These are phyloP conservation scores for Paratrypauchen microcephalus DNA, from an alignment of 2,797 vertebrate species.

Conservation along the genomic window DNA sequence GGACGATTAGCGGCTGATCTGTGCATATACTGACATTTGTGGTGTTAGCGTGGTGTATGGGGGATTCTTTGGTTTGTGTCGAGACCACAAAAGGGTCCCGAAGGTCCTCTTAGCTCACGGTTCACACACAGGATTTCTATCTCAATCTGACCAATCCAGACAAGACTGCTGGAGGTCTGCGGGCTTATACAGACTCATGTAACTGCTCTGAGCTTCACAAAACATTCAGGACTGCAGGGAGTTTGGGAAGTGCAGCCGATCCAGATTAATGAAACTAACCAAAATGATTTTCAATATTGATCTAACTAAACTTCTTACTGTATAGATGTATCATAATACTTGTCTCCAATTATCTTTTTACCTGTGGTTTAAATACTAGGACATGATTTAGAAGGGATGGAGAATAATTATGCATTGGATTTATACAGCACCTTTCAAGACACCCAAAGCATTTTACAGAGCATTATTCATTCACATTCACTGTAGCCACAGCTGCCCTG, in stretches of 20 bases:
- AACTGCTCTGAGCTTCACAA: neutral
- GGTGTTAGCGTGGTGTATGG: slow-evolving; percentile 63
- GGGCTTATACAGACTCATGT: slow-evolving; percentile 1
- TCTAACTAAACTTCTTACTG: too few species aligned
- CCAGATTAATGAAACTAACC: too few species aligned
- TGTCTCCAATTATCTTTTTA: neutral
- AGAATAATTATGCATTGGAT: too few species aligned
- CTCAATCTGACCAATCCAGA: slow-evolving; percentile 42
- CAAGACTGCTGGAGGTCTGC: slow-evolving; percentile 20
- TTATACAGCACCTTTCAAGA: too few species aligned
- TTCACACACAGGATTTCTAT: slow-evolving; percentile 54
- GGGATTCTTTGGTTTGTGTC: slow-evolving; percentile 53
- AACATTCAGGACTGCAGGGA: neutral
- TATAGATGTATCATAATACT: too few species aligned
- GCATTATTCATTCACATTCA: too few species aligned
- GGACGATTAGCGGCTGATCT: slow-evolving; percentile 78
- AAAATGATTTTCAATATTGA: too few species aligned
- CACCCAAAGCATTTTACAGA: too few species aligned
- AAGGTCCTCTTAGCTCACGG: slow-evolving; percentile 51
- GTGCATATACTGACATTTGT: slow-evolving; percentile 74
- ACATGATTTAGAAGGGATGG: neutral
- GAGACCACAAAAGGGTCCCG: slow-evolving; percentile 41
- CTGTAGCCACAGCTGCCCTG: too few species aligned
- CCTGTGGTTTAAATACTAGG: neutral
- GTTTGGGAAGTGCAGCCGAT: neutral